phyloP scores from a whole-genome alignment of 2,797 vertebrate species.

The Delichon dasypus region DNA sequence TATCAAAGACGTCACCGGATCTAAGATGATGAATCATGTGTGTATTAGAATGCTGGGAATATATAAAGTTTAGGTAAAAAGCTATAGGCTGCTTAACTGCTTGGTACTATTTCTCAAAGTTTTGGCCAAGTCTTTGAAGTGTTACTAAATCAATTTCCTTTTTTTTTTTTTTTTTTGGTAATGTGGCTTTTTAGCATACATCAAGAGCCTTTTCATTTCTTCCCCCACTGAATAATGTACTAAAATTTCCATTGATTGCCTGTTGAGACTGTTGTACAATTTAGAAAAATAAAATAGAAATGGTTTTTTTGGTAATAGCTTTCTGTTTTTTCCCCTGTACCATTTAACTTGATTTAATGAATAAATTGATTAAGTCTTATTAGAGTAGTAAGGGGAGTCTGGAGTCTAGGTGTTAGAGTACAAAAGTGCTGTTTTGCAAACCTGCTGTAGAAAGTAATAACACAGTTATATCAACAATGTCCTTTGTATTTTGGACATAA shows the following conservation, averaged over 20 bases:
- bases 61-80: background rate
- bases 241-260: background rate
- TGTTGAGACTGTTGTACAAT: background rate
- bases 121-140: background rate
- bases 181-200: fast-evolving
- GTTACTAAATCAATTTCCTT: background rate
- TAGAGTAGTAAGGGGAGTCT: background rate
- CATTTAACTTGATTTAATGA: background rate
- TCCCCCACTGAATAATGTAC: background rate
- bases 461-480: background rate
- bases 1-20: background rate
- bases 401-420: background rate
- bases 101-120: background rate
- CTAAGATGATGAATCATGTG: background rate
- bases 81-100: background rate
- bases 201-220: background rate
- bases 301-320: background rate
- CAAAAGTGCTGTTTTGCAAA: background rate
- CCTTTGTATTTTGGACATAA: background rate
- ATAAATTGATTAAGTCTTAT: background rate
- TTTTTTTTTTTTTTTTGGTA: background rate
- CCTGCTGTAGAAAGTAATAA: background rate
- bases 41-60: background rate
- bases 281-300: background rate
- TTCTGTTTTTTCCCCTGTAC: background rate